Base-by-base conservation (phyloP, 2,113 vertebrate genomes). In the Bathybates hornii region DNA sequence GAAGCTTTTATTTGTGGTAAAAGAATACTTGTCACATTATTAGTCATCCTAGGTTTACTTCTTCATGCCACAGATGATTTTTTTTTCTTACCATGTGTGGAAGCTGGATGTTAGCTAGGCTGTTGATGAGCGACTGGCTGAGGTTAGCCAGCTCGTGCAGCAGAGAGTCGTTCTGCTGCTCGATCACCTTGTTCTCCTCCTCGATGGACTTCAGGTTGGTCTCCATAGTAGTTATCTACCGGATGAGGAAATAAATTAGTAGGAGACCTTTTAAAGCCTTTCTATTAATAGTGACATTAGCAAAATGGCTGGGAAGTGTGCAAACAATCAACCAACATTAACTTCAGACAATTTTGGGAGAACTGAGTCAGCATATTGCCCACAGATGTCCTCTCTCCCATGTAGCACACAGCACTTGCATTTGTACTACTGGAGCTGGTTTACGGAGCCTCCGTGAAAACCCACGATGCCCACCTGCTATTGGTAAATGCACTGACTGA, bases 91-190 rank as follows among this genome's bases (percentile, higher is more conserved):
- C 98, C 98, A 99, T 99, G 95, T 99, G 98, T 10, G 98, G 98
- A 71, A 99, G 98, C 97, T 99, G 98, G 96, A 99, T 99, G 97
- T 99, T 99, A 86, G 98, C 98, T 76, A 99, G 96, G 95, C 98
- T 99, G 96, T 98, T 97, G 96, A 99, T 99, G 94, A 99, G 97
- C 78, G 98, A 98, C 97, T 99, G 98, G 96, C 98, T 99, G 91
- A 99, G 98, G 96, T 96, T 99, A 94, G 98, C 98, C 94, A 99
- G 95, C 93, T 99, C 98, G 41, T 99, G 98, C 86, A 99, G 97
- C 89, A 99, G 97, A 6, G 98, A 99, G 95, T 99, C 98, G 53
- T 99, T 99, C 97, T 99, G 98, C 95, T 99, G 98, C 93, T 99
- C 98, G 81, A 99, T 99, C 87, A 95, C 98, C 94, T 98, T 99